phyloP scores from a whole-genome alignment of 2,113 vertebrate species.

The Halcyon malimbica region DNA sequence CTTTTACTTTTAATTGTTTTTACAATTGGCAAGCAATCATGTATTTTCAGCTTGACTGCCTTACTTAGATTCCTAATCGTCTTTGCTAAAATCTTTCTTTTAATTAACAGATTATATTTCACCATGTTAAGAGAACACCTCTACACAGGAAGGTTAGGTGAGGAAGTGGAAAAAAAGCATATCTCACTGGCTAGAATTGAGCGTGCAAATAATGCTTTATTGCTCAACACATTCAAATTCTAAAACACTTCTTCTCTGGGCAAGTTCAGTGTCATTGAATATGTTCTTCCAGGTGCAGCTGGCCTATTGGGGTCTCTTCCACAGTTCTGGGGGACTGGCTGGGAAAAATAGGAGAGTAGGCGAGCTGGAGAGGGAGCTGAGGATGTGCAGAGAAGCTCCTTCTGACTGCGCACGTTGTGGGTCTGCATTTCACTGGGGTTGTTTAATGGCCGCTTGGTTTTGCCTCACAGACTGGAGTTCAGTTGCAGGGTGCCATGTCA shows the following conservation, averaged over 20 bases:
- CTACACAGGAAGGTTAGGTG: not conserved
- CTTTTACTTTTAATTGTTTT: not conserved
- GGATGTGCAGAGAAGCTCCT: not conserved
- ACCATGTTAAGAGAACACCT: not conserved
- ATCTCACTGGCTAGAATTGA: not conserved
- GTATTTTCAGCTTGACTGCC: not conserved
- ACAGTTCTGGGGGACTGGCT: not conserved
- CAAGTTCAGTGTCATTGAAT: not conserved
- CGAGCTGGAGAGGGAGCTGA: not conserved
- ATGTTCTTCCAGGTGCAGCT: not conserved
- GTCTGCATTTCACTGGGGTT: not conserved
- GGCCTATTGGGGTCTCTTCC: not conserved
- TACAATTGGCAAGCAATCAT: not conserved
- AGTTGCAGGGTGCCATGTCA: not conserved
- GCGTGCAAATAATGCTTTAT: not conserved
- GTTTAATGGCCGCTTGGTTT: not conserved
- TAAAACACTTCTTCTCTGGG: not conserved
- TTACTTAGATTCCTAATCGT: not conserved
- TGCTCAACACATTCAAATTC: not conserved
- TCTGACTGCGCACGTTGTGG: not conserved
- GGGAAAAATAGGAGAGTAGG: not conserved
- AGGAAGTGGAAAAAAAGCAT: not conserved
- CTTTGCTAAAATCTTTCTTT: not conserved
- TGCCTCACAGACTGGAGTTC: not conserved
- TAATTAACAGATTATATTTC: not conserved